Conservation (phyloP, 1,140 invertebrate genomes). For the Dolichoris vasculosae region DNA sequence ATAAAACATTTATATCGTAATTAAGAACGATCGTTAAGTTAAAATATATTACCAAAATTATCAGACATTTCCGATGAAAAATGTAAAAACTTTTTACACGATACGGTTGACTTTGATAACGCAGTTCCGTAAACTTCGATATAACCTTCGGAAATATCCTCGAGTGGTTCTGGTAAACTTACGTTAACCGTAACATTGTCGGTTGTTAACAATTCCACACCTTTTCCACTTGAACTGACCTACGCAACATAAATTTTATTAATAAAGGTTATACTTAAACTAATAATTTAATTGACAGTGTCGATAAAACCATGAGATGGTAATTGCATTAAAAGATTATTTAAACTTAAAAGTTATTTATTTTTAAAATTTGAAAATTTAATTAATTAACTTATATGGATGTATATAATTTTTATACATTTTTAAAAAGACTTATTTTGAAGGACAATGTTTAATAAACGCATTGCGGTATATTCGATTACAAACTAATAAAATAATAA, state of each 20-base stretch:
- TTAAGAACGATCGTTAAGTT: background rate
- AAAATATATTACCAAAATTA: slow-evolving; percentile 63
- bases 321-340: no score
- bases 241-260: no score
- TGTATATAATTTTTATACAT: no score
- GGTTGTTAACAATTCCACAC: slow-evolving; percentile 63
- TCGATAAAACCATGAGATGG: no score
- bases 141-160: slow-evolving; percentile 59
- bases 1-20: slow-evolving; percentile 3
- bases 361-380: no score
- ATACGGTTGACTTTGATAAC: slow-evolving; percentile 65
- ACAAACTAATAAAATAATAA: background rate
- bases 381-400: no score
- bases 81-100: slow-evolving; percentile 56
- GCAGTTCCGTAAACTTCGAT: slow-evolving; percentile 66
- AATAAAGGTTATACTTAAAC: no score
- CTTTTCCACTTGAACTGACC: slow-evolving; percentile 62
- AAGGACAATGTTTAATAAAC: no score
- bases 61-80: slow-evolving; percentile 59
- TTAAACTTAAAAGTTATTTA: no score
- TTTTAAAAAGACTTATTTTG: no score
- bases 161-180: slow-evolving; percentile 58
- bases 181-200: slow-evolving; percentile 65
- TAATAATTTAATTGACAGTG: no score
- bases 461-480: no score